These are phyloP conservation scores for Staurois parvus DNA, from an alignment of 2,797 vertebrate species.

Conservation along the genomic window DNA sequence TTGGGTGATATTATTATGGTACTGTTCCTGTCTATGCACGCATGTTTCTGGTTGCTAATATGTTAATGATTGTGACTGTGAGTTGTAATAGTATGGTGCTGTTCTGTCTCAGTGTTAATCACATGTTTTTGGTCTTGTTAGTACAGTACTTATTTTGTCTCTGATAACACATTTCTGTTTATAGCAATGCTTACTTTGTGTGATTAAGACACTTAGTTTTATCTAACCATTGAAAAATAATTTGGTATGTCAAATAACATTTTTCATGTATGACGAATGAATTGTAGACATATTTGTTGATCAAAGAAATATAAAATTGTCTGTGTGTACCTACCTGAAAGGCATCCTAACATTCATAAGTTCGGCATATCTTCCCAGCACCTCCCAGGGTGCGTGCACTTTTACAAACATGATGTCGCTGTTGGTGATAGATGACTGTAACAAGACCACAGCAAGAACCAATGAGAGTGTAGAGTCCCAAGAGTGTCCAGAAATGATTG, in stretches of 20 bases:
- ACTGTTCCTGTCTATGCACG: neutral
- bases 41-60: too few species aligned
- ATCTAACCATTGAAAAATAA: neutral
- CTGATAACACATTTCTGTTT: too few species aligned
- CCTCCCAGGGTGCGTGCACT: conserved; percentile 93
- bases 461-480: conserved; percentile 2
- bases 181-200: too few species aligned
- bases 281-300: too few species aligned
- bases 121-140: too few species aligned
- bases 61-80: too few species aligned
- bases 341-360: conserved; percentile 97
- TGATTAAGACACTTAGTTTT: neutral
- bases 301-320: neutral
- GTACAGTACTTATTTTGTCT: too few species aligned
- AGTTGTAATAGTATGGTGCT: neutral
- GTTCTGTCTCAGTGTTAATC: neutral
- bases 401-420: conserved; percentile 95
- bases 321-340: conserved; percentile 84
- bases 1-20: neutral
- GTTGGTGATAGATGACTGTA: conserved; percentile 89
- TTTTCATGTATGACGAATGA: neutral
- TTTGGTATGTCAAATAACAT: neutral
- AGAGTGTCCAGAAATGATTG: neutral
- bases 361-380: conserved; percentile 93
- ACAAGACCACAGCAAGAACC: conserved; percentile 71